A percentile compares a stretch with the other conserved stretches of the same genome.
Conservation (phyloP, 1,140 invertebrate genomes). For the Drosophila subpulchrella region DNA sequence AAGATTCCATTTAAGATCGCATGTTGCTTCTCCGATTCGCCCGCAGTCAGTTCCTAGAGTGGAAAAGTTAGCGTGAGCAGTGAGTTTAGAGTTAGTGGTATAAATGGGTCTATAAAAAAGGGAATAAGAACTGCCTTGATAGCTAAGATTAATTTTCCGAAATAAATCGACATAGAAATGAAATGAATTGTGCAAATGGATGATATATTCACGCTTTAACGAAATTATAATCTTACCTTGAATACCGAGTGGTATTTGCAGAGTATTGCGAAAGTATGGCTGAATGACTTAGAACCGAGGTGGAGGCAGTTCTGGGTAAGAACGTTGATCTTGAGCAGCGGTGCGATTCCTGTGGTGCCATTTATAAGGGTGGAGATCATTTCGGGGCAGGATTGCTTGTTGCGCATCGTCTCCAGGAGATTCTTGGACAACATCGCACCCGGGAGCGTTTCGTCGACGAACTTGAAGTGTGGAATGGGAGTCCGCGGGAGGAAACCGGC, state of each 20-base stretch:
- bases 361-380: constrained; percentile 14
- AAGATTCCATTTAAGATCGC: constrained; percentile 33
- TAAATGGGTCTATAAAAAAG: too few species aligned
- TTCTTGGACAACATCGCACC: constrained; percentile 42
- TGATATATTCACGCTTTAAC: too few species aligned
- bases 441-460: constrained; percentile 86
- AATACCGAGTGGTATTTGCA: constrained; percentile 33
- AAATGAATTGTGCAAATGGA: too few species aligned
- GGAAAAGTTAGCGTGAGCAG: too few species aligned
- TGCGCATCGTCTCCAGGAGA: constrained; percentile 31
- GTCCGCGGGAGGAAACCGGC: constrained; percentile 90
- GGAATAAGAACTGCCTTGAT: too few species aligned
- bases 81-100: too few species aligned
- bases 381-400: not conserved
- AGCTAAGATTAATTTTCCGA: too few species aligned
- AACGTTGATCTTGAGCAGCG: constrained; percentile 45
- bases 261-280: constrained; percentile 38
- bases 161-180: too few species aligned
- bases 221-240: constrained; percentile 33
- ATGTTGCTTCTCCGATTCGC: constrained; percentile 2
- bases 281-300: constrained; percentile 56
- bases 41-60: constrained; percentile 6
- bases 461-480: constrained; percentile 92
- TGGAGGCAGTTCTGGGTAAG: constrained; percentile 51
- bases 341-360: not conserved